These are phyloP conservation scores for Epicampocera succincta DNA, from an alignment of 2,888 invertebrate species.

Conservation along the genomic window DNA sequence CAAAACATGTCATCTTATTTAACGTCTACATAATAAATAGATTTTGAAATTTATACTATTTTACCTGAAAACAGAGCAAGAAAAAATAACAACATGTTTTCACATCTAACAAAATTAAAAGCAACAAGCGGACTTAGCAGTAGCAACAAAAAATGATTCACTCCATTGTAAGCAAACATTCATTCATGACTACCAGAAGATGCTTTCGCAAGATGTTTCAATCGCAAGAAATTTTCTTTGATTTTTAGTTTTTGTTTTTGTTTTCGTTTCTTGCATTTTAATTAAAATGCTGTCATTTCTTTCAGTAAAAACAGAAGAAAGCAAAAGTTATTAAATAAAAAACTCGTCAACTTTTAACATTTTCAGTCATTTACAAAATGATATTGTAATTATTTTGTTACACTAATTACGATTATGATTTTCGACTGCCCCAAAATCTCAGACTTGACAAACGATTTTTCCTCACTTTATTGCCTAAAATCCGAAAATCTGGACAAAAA, in stretches of 20 bases:
- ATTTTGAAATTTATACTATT: constrained; percentile 34
- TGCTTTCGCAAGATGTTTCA: background rate
- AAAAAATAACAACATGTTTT: constrained; percentile 8
- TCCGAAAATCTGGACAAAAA: background rate
- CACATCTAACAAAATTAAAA: background rate
- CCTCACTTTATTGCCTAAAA: constrained; percentile 32
- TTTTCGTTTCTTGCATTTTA: background rate
- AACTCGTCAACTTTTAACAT: too few species aligned
- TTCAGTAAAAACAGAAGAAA: background rate
- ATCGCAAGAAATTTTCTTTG: background rate
- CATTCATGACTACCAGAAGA: background rate
- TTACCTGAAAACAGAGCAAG: background rate
- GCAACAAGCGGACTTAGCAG: background rate
- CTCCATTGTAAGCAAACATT: background rate
- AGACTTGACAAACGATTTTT: constrained; percentile 15
- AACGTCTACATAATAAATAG: constrained; percentile 40
- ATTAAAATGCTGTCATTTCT: background rate
- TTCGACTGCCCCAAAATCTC: background rate
- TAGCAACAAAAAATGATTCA: background rate
- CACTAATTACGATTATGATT: constrained; percentile 31
- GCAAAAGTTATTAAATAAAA: constrained; percentile 4
- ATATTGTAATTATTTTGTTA: constrained; percentile 14
- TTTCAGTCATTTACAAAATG: too few species aligned
- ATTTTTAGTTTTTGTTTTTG: background rate
- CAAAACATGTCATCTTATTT: constrained; percentile 35